Evolutionary conservation across 2,797 vertebrate genomes (phyloP).

Genomic region (Carapus acus): DNA sequence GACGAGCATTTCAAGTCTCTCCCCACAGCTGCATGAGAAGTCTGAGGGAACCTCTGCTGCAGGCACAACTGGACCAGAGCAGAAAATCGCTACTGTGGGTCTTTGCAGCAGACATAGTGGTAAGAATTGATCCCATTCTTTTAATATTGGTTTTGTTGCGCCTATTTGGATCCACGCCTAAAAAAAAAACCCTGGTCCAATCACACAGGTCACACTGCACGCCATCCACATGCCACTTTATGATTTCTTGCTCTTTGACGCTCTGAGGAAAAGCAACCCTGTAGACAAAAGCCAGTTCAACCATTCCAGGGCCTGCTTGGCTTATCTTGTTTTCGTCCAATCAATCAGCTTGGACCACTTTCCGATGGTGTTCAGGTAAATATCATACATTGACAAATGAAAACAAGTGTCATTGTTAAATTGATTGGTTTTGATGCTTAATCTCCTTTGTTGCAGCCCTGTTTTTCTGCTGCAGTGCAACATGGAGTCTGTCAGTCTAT

Average conservation of each 20-base stretch:
- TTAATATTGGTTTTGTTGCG: neutral
- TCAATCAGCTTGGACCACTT: conserved; percentile 77
- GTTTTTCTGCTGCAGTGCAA: conserved; percentile 85
- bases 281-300: conserved; percentile 61
- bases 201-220: conserved; percentile 56
- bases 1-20: neutral
- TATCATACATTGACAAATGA: too few relatives aligned
- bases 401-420: neutral
- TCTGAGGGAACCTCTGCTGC: conserved; percentile 82
- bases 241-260: conserved; percentile 66
- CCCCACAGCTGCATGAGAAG: conserved; percentile 85
- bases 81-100: conserved; percentile 70
- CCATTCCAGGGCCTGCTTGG: conserved; percentile 83
- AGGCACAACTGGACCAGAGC: conserved; percentile 73
- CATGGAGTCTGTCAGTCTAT: conserved; percentile 78
- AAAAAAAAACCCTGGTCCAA: too few relatives aligned
- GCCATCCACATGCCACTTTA: conserved; percentile 61
- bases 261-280: conserved; percentile 50
- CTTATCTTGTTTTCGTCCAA: conserved; percentile 92
- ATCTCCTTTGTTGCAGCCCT: conserved; percentile 73
- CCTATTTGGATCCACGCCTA: too few relatives aligned
- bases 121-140: conserved; percentile 49
- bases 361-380: conserved; percentile 87
- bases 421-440: too few relatives aligned
- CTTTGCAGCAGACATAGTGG: conserved; percentile 86